Percentiles rank a stretch among this genome's conserved stretches.
These are phyloP conservation scores for Spodoptera frugiperda DNA, from an alignment of 1,140 invertebrate genomes.

Conservation along the genomic window DNA sequence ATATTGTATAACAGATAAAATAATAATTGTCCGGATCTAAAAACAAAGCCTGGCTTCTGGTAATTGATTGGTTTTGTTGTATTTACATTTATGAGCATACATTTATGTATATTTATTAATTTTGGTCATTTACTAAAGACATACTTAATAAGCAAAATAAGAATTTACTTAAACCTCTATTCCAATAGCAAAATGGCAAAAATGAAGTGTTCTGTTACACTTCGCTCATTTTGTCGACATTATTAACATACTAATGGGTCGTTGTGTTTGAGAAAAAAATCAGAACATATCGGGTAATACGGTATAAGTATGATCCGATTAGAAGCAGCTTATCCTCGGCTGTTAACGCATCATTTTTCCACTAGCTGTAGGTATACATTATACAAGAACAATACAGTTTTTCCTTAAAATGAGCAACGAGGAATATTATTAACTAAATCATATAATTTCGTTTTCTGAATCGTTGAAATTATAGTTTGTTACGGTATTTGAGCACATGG, in stretches of 20 bases:
- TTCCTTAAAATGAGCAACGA: too few species aligned
- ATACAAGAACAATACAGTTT: neutral
- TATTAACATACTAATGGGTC: too few species aligned
- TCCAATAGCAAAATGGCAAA: too few species aligned
- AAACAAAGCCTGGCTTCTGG: constrained; percentile 29
- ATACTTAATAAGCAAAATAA: too few species aligned
- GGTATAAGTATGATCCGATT: constrained; percentile 16
- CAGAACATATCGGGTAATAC: constrained; percentile 2
- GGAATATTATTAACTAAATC: neutral
- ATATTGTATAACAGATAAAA: constrained; percentile 78
- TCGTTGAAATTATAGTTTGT: constrained; percentile 32
- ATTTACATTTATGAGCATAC: too few species aligned
- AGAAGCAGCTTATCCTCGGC: neutral
- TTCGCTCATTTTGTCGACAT: too few species aligned
- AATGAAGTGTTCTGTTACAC: too few species aligned
- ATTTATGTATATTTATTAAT: too few species aligned
- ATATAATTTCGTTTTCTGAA: neutral
- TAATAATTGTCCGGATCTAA: constrained; percentile 71
- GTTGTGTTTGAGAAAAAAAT: neutral
- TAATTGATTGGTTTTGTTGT: constrained; percentile 22
- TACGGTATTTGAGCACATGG: constrained; percentile 32
- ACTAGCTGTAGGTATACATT: neutral
- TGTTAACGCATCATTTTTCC: neutral
- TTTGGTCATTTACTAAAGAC: too few species aligned
- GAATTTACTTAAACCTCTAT: too few species aligned